Evolutionary conservation across 2,113 vertebrate genomes (phyloP).

Genomic region (Pterocles orientalis): DNA sequence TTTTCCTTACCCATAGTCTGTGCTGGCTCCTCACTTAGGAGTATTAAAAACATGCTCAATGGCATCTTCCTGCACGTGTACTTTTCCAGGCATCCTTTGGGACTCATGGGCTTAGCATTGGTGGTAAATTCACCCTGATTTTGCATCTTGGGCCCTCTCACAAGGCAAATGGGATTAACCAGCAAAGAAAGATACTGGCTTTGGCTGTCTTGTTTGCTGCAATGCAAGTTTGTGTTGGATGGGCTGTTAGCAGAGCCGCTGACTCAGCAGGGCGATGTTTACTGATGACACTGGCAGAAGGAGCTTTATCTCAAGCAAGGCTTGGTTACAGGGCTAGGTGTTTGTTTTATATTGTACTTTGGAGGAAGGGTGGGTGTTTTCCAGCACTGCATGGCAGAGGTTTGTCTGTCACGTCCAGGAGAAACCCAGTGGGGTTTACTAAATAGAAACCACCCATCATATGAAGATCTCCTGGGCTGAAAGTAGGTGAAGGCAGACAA

Average conservation of each 20-base stretch:
- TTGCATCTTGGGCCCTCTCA: neutral
- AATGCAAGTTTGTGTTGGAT: neutral
- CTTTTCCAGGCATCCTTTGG: neutral
- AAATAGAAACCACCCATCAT: neutral
- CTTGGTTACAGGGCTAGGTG: neutral
- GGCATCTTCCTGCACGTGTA: neutral
- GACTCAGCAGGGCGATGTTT: neutral
- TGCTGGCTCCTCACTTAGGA: neutral
- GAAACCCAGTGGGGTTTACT: neutral
- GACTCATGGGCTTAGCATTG: neutral
- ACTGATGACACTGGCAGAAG: neutral
- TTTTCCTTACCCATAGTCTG: neutral
- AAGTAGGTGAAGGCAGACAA: neutral
- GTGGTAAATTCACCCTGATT: neutral
- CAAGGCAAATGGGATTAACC: neutral
- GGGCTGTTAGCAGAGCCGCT: neutral
- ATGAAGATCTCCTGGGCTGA: neutral
- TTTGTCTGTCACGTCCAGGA: neutral
- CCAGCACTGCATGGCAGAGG: no score
- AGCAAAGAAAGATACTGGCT: neutral
- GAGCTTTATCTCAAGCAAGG: neutral
- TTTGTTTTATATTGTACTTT: neutral
- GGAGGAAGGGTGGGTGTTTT: neutral
- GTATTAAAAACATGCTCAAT: neutral
- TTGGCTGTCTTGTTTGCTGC: neutral